Evolutionary conservation across 2,113 vertebrate species (phyloP).

Genomic region (Raja brachyura): DNA sequence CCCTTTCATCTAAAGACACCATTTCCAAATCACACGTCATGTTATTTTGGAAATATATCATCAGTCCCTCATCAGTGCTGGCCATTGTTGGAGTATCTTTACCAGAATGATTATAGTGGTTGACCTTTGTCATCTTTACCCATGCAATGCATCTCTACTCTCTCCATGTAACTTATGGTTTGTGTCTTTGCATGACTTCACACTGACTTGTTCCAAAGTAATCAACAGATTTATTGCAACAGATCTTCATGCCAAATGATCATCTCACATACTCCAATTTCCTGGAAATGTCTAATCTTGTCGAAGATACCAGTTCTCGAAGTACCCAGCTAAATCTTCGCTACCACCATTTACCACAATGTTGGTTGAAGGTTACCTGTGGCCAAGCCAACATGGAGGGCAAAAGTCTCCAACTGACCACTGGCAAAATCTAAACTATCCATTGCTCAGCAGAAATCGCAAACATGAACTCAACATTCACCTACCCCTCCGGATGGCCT

Average conservation of each 20-base stretch:
- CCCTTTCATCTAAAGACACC: no score
- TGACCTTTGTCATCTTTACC: neutral
- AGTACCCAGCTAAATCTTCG: no score
- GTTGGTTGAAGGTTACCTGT: no score
- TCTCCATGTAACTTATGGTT: neutral
- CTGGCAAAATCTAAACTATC: neutral
- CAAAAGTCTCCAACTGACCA: neutral
- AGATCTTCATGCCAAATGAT: neutral
- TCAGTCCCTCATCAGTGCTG: no score
- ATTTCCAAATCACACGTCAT: no score
- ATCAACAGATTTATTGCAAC: neutral
- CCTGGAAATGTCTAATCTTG: neutral
- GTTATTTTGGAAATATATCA: no score
- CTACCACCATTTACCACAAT: no score
- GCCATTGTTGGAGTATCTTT: no score
- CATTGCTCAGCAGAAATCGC: neutral
- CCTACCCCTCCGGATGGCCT: no score
- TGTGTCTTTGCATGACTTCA: neutral
- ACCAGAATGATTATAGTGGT: no score
- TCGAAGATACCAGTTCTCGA: neutral
- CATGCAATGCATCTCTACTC: neutral
- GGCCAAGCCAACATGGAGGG: neutral
- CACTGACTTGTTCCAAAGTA: neutral
- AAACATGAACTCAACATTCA: no score
- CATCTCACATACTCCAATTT: neutral